Evolutionary conservation across 2,797 vertebrate species (phyloP).

Genomic region (Halcyon badia): DNA sequence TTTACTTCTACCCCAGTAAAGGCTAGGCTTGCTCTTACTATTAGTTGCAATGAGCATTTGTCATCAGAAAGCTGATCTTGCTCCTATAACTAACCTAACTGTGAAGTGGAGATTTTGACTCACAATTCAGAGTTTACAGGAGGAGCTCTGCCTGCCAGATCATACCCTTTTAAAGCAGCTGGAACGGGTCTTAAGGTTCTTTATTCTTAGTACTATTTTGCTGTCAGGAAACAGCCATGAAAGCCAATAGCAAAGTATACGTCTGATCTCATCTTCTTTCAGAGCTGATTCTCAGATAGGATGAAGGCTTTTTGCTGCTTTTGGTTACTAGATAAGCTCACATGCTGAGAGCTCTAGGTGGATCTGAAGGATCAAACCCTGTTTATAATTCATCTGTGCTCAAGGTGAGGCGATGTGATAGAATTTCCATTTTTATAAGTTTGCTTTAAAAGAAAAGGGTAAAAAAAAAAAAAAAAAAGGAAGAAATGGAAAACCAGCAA

Average conservation of each 20-base stretch:
- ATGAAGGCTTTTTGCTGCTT: slow-evolving; percentile 65
- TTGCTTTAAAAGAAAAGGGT: background rate
- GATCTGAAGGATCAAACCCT: slow-evolving; percentile 70
- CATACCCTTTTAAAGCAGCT: slow-evolving; percentile 23
- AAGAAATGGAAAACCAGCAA: slow-evolving; percentile 51
- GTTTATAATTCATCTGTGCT: slow-evolving; percentile 70
- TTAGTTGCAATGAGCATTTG: background rate
- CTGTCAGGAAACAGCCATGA: slow-evolving; percentile 45
- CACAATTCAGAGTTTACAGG: background rate
- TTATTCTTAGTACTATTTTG: slow-evolving; percentile 51
- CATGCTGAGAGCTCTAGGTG: slow-evolving; percentile 62
- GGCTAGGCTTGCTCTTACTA: background rate
- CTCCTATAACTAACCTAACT: background rate
- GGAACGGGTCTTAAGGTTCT: slow-evolving; percentile 26
- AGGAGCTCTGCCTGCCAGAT: slow-evolving; percentile 10
- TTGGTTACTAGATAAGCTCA: slow-evolving; percentile 69
- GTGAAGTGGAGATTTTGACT: background rate
- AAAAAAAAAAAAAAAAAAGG: background rate
- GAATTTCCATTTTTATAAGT: slow-evolving; percentile 72
- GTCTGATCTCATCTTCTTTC: slow-evolving; percentile 65
- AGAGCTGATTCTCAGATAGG: slow-evolving; percentile 59
- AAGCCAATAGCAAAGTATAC: slow-evolving; percentile 39
- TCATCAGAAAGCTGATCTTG: too few relatives aligned
- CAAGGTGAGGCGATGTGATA: slow-evolving; percentile 65
- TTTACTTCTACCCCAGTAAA: background rate